Percentiles rank a stretch among this genome's conserved stretches.
These are phyloP conservation scores for Halisarca cf. caerulea DNA, from an alignment of 37 sponge, comb jelly and placozoan genomes.

Conservation along the genomic window DNA sequence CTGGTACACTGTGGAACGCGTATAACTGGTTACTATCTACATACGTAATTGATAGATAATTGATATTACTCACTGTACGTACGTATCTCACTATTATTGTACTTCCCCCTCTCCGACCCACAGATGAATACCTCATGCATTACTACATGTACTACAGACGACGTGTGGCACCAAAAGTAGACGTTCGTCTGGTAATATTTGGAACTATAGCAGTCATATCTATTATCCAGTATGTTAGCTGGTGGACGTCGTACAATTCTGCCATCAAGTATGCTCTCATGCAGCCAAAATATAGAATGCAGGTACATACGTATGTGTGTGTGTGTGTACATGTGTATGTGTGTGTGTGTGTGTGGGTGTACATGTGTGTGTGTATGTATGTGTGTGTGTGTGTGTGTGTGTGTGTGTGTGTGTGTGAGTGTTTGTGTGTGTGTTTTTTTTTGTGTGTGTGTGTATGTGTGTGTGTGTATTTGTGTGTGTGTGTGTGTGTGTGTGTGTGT, in stretches of 20 bases:
- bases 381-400: no score
- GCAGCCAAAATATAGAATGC: slow-evolving; percentile 27
- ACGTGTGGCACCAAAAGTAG: slow-evolving; percentile 71
- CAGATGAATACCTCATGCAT: slow-evolving; percentile 69
- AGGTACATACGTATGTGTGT: slow-evolving; percentile 31
- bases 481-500: no score
- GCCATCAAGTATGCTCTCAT: slow-evolving; percentile 51
- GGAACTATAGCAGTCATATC: slow-evolving; percentile 60
- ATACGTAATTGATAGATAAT: not conserved
- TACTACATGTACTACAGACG: slow-evolving; percentile 77
- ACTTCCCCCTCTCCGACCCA: not conserved
- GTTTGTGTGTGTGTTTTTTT: no score
- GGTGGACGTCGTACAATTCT: slow-evolving; percentile 53
- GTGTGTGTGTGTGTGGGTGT: slow-evolving; percentile 8
- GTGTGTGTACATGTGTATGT: slow-evolving; percentile 16
- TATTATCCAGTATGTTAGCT: slow-evolving; percentile 54
- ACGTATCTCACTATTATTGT: not conserved
- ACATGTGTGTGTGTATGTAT: not conserved
- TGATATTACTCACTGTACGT: not conserved
- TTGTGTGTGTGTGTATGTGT: no score
- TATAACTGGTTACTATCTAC: no score
- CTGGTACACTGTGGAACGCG: no score
- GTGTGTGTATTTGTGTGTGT: no score
- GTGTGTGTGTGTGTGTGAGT: no score
- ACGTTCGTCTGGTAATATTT: slow-evolving; percentile 67